Percentiles rank a stretch among this genome's conserved stretches.
phyloP scores from a whole-genome alignment of 2,113 vertebrate genomes.

The Datnioides undecimradiatus region DNA sequence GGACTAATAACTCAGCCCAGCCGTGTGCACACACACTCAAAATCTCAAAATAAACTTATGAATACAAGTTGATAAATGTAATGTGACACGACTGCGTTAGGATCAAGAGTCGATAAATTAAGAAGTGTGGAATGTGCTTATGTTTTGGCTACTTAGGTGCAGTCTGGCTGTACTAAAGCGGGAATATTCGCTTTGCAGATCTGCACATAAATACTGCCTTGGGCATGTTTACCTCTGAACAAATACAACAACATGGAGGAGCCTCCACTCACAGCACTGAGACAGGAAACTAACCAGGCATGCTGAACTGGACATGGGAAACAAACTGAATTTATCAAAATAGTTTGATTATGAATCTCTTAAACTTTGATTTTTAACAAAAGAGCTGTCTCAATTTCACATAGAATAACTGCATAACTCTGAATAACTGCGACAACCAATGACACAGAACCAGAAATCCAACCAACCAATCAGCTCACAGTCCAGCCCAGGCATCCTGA shows the following conservation, averaged over 20 bases:
- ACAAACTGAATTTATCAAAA: background rate
- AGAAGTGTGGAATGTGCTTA: background rate
- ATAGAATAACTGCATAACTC: background rate
- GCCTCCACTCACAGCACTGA: background rate
- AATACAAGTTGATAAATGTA: constrained; percentile 6
- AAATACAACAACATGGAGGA: constrained; percentile 13
- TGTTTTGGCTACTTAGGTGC: background rate
- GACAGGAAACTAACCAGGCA: background rate
- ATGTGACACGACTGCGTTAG: background rate
- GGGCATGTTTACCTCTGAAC: constrained; percentile 29
- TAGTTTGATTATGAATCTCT: background rate
- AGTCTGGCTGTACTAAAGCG: background rate
- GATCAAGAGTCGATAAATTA: background rate
- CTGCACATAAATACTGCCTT: constrained; percentile 15
- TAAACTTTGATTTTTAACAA: background rate
- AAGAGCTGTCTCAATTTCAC: background rate
- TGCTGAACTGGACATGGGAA: background rate
- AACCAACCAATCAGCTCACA: background rate
- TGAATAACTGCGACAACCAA: background rate
- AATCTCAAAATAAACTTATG: constrained; percentile 29
- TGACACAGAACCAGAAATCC: background rate
- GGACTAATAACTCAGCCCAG: constrained; percentile 46
- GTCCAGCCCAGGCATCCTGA: background rate
- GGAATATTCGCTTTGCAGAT: constrained; percentile 1
- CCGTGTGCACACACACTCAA: constrained; percentile 12